phyloP scores from a whole-genome alignment of 2,888 invertebrate genomes.

The Coenonympha arcania region DNA sequence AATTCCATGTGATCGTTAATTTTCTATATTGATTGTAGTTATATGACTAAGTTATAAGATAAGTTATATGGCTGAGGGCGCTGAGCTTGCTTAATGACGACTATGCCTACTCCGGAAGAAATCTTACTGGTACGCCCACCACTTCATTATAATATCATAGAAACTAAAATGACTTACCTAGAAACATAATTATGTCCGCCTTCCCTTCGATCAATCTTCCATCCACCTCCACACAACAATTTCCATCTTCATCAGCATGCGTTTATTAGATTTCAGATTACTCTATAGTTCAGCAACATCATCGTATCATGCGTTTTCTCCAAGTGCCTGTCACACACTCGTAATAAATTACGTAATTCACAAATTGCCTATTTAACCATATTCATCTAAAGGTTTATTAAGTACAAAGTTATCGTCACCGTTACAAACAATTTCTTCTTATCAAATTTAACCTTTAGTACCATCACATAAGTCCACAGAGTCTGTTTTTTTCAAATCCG shows the following conservation, averaged over 20 bases:
- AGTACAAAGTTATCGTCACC: not conserved
- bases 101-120: not conserved
- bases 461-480: not conserved
- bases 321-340: not conserved
- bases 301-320: not conserved
- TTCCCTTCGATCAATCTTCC: constrained; percentile 1
- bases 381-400: not conserved
- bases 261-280: not conserved
- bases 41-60: too few species aligned
- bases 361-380: constrained; percentile 6
- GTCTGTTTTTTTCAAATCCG: not conserved
- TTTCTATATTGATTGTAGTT: too few species aligned
- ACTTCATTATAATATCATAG: not conserved
- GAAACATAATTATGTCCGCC: constrained; percentile 16
- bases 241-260: constrained; percentile 4
- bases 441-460: not conserved
- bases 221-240: not conserved
- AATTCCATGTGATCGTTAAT: too few species aligned
- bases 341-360: not conserved
- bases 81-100: not conserved
- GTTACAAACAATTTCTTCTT: not conserved
- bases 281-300: not conserved
- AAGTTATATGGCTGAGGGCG: too few species aligned
- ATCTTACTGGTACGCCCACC: too few species aligned
- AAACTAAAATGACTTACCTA: constrained; percentile 17